These are phyloP conservation scores for Aporophyla nigra DNA, from an alignment of 2,888 invertebrate genomes.

Conservation along the genomic window DNA sequence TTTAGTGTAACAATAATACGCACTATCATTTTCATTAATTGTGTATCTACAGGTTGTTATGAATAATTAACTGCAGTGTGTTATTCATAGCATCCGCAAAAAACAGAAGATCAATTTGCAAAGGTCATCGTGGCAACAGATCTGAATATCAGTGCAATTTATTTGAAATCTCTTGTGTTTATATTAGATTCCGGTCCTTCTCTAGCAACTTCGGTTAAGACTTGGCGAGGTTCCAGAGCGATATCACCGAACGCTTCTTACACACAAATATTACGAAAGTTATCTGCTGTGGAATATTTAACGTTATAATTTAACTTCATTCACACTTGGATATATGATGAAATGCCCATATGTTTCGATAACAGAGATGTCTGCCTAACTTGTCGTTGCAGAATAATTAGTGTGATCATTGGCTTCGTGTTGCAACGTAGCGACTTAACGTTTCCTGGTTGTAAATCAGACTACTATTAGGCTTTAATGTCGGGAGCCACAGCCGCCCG, in stretches of 20 bases:
- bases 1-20: constrained; percentile 12
- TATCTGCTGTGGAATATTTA: constrained; percentile 61
- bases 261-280: constrained; percentile 72
- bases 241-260: constrained; percentile 68
- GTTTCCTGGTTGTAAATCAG: constrained; percentile 77
- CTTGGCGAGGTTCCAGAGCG: constrained; percentile 76
- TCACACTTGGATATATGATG: constrained; percentile 18
- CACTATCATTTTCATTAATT: constrained; percentile 39
- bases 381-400: constrained; percentile 69
- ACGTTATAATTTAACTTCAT: constrained; percentile 45
- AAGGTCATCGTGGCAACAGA: constrained; percentile 49
- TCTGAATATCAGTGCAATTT: constrained; percentile 41
- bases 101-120: constrained; percentile 38
- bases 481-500: constrained; percentile 68
- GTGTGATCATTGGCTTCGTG: constrained; percentile 66
- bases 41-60: constrained; percentile 34
- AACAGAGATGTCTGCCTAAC: constrained; percentile 65
- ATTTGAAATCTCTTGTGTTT: constrained; percentile 51
- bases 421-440: constrained; percentile 60
- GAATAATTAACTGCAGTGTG: constrained; percentile 29
- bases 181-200: constrained; percentile 59
- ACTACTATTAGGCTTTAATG: constrained; percentile 70
- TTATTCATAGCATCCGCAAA: constrained; percentile 25
- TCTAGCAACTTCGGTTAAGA: constrained; percentile 69
- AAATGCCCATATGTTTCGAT: constrained; percentile 17